phyloP scores from a whole-genome alignment of 2,888 invertebrate species.

The Troides oblongomaculatus region DNA sequence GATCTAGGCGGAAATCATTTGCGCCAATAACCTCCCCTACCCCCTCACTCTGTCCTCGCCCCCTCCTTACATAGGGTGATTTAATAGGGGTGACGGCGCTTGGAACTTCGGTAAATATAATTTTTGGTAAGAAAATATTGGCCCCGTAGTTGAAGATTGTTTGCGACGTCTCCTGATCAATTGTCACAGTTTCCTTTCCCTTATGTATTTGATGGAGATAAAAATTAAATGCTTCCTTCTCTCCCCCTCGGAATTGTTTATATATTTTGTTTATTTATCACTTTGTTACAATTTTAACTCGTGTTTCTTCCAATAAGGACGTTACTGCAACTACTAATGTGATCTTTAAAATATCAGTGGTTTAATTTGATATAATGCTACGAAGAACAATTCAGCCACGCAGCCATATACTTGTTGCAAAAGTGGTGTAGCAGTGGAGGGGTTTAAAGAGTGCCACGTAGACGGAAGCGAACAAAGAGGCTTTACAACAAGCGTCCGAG shows the following conservation, averaged over 20 bases:
- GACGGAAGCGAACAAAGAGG: conserved; percentile 31
- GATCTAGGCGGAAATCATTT: conserved; percentile 64
- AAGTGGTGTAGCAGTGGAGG: conserved; percentile 10
- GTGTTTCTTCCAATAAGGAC: too few species aligned
- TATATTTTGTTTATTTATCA: neutral
- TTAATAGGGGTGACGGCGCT: conserved; percentile 49
- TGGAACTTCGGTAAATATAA: conserved; percentile 57
- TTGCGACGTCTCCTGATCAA: conserved; percentile 36
- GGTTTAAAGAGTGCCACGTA: conserved; percentile 24
- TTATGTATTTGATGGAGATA: conserved; percentile 21
- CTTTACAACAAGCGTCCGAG: conserved; percentile 30
- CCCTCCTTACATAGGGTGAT: conserved; percentile 44
- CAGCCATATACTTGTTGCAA: conserved; percentile 7
- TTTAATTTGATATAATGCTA: too few species aligned
- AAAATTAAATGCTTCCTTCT: conserved; percentile 18
- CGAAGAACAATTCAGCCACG: too few species aligned
- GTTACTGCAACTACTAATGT: too few species aligned
- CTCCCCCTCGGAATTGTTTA: neutral
- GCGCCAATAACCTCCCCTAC: conserved; percentile 56
- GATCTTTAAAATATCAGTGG: too few species aligned
- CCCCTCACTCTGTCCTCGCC: conserved; percentile 26
- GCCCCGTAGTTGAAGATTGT: conserved; percentile 36
- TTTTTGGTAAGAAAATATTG: conserved; percentile 60
- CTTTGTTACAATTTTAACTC: too few species aligned
- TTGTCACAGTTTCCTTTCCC: conserved; percentile 27